Percentiles rank a stretch among this genome's conserved stretches.
Conservation (phyloP, 2,113 vertebrate genomes). For the Myodes glareolus region DNA sequence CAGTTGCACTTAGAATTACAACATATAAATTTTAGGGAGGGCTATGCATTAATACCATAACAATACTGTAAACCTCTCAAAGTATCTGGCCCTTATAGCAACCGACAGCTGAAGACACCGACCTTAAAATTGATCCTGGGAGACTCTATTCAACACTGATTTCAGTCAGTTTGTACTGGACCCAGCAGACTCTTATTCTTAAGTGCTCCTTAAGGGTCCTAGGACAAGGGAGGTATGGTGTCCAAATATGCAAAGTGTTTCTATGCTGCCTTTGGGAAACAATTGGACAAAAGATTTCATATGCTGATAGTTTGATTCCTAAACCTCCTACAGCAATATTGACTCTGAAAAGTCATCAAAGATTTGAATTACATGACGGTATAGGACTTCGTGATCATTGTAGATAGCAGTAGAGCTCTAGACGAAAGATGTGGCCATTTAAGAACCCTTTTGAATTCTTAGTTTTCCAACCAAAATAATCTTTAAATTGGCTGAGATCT, state of each 20-base stretch:
- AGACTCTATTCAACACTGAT: not conserved
- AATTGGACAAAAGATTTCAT: accelerated
- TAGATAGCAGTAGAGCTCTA: not conserved
- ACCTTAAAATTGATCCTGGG: not conserved
- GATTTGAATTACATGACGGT: not conserved
- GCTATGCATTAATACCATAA: not conserved
- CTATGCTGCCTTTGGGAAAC: not conserved
- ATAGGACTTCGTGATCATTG: too few species aligned
- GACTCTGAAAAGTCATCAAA: not conserved
- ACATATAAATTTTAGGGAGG: too few species aligned
- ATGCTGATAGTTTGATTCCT: not conserved
- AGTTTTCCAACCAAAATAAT: not conserved
- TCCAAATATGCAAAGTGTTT: not conserved
- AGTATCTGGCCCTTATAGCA: not conserved
- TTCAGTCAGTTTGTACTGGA: not conserved
- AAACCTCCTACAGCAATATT: not conserved
- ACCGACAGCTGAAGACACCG: not conserved
- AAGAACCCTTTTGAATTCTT: not conserved
- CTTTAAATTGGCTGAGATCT: not conserved
- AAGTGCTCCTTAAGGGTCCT: not conserved
- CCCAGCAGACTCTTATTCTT: not conserved
- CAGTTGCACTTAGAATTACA: not conserved
- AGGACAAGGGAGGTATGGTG: not conserved
- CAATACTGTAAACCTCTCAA: not conserved
- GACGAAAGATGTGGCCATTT: not conserved